Evolutionary conservation across 2,888 invertebrate species (phyloP).

Genomic region (Eupithecia subfuscata): DNA sequence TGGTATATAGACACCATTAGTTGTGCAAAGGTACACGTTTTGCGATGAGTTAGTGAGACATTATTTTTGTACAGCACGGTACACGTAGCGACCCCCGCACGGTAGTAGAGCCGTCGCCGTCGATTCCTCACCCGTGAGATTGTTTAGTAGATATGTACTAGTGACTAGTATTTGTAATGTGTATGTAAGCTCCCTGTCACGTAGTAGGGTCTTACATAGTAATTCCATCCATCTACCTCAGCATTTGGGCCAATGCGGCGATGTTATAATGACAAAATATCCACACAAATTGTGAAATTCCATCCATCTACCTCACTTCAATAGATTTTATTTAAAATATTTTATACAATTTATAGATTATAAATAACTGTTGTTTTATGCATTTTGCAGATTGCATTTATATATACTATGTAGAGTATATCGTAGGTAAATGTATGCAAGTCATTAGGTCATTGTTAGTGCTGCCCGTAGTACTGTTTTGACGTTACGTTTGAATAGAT

Average conservation of each 20-base stretch:
- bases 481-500: slow-evolving; percentile 57
- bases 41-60: slow-evolving; percentile 55
- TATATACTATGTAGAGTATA: slow-evolving; percentile 82
- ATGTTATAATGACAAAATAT: slow-evolving; percentile 75
- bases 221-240: slow-evolving; percentile 86
- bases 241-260: slow-evolving; percentile 82
- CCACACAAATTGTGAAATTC: slow-evolving; percentile 86
- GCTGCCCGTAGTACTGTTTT: slow-evolving; percentile 70
- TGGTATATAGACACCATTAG: slow-evolving; percentile 3
- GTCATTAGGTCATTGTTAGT: slow-evolving; percentile 77
- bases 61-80: slow-evolving; percentile 56
- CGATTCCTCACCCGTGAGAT: slow-evolving; percentile 53
- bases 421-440: slow-evolving; percentile 81
- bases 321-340: slow-evolving; percentile 84
- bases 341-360: slow-evolving; percentile 85
- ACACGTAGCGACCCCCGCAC: slow-evolving; percentile 43
- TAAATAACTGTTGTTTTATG: slow-evolving; percentile 82
- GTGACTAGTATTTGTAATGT: slow-evolving; percentile 77
- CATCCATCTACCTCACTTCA: slow-evolving; percentile 90
- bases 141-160: slow-evolving; percentile 70
- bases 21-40: slow-evolving; percentile 36
- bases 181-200: slow-evolving; percentile 75
- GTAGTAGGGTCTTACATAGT: slow-evolving; percentile 78
- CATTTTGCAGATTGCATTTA: slow-evolving; percentile 84
- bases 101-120: slow-evolving; percentile 28